Evolutionary conservation across 2,888 invertebrate species (phyloP), one percentile per base, ranked within the genome.

Genomic region (Polyploca ridens): DNA sequence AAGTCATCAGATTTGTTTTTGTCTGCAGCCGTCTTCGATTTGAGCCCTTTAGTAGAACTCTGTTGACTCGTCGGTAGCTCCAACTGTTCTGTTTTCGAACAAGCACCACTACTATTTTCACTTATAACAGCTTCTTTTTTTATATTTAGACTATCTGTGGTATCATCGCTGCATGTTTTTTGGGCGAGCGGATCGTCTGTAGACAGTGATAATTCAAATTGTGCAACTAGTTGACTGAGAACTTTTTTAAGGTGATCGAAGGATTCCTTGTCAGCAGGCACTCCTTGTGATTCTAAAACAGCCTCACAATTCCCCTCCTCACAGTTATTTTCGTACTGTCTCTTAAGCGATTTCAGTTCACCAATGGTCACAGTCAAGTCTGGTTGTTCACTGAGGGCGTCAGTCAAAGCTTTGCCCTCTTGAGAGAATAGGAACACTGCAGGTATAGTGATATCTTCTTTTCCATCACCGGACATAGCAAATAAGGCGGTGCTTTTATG

Each of bases 391-490:
- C 91, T 82, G 69, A 97, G 84, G 0, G 96, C 95, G 16, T 95
- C 91, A 0, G 95, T 86, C n/a, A 99, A 89, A 72, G 95, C 95
- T 14, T 93, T 88, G 1, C 97, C 98, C 87, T 99, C 98, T 67
- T 95, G 94, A 7, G 96, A 95, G 86, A 98, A 99, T 64, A 99
- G 95, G 86, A 99, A 99, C 10, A 98, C 97, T n/a, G 98, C 95
- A 0, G 99, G 98, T 81, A 99, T 98, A 71, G 92, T 95, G 8
- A 99, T 97, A 85, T 98, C 97, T 73, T 97, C 96, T 3, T 93
- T 95, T 0, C 98, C 98, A 89, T 99, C 99, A 1, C 98, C 98
- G 0, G 98, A 98, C 99, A 99, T 99, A 5, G 98, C 98, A 91
- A 99, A 99, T 92, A 98, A 95, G 0, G 98, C 96, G 2, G 97